Base-by-base conservation (phyloP, 2,888 invertebrate genomes). In the Abrostola tripartita region DNA sequence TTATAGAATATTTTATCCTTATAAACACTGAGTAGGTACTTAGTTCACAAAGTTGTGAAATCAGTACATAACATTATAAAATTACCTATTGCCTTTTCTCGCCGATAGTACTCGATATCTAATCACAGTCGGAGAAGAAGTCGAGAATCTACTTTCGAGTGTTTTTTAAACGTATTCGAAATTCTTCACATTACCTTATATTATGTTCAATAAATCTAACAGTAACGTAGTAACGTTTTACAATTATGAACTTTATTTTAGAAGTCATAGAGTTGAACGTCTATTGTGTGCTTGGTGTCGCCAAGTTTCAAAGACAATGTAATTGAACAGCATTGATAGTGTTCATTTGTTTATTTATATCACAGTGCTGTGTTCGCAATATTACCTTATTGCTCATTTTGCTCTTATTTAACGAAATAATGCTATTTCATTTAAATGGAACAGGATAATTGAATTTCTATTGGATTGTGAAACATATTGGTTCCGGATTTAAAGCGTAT, bases 81-180 rank as follows among this genome's bases (percentile, higher is more conserved):
- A 47, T 6, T 47, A 12, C 24, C 24, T 24, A 44, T 42, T 44
- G 44, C 44, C 7, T 47, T 47, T 47, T 47, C 24, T 7, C 10
- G 24, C 14, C 24, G 14, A 47, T 9, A 24, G 44, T 47, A 47
- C 44, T 47, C 44, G 7, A 47, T 47, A 47, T 24, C 44, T 24
- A 47, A 47, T 47, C 24, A 47, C 44, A 47, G 14, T 47, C 44
- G 9, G 24, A 14, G 14, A 47, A 47, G 14, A 47, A 47, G 24
- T 47, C 24, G 9, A 24, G 14, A 8, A 12, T 42, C 44, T 47
- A 24, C 14, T 47, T 47, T 47, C 44, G 7, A 47, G n/a, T n/a
- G 41, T 42, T 8, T 14, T 14, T 14, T n/a, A n/a, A n/a, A n/a
- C n/a, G n/a, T n/a, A n/a, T n/a, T n/a, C 14, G 14, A 44, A 42